Conservation (phyloP, 2,888 invertebrate species). For the Odontothrips loti region DNA sequence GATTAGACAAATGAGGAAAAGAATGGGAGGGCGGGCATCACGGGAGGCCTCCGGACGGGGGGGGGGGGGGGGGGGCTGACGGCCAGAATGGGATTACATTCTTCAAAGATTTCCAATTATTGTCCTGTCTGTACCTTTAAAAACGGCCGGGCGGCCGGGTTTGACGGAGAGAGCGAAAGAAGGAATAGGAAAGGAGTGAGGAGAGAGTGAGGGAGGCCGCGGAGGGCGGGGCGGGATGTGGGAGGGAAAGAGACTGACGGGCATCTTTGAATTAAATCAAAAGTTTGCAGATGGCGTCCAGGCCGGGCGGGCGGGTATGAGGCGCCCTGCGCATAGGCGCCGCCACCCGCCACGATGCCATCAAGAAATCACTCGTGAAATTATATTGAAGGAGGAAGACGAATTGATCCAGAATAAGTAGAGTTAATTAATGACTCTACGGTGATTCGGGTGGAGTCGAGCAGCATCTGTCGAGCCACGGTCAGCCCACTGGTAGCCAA, state of each 20-base stretch:
- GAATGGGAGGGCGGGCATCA: not conserved
- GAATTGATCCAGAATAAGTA: no score
- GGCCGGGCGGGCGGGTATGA: not conserved
- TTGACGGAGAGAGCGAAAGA: not conserved
- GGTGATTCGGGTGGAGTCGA: no score
- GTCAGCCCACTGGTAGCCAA: no score
- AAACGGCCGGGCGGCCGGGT: not conserved
- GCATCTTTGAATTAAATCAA: no score
- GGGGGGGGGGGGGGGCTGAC: not conserved
- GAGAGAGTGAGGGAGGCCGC: not conserved
- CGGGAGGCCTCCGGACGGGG: not conserved
- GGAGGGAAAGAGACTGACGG: no score
- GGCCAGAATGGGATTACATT: constrained; percentile 2
- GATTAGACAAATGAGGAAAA: constrained; percentile 25
- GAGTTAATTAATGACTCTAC: no score
- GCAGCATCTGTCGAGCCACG: no score
- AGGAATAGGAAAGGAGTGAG: not conserved
- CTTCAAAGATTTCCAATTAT: constrained; percentile 25
- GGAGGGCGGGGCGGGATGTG: not conserved
- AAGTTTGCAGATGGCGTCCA: not conserved
- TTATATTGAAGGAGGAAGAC: no score
- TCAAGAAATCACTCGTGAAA: no score
- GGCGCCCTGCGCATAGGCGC: not conserved
- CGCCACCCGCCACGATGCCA: not conserved
- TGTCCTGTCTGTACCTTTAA: constrained; percentile 14